phyloP scores from a whole-genome alignment of 2,113 vertebrate species.

The Chloroceryle aenea region DNA sequence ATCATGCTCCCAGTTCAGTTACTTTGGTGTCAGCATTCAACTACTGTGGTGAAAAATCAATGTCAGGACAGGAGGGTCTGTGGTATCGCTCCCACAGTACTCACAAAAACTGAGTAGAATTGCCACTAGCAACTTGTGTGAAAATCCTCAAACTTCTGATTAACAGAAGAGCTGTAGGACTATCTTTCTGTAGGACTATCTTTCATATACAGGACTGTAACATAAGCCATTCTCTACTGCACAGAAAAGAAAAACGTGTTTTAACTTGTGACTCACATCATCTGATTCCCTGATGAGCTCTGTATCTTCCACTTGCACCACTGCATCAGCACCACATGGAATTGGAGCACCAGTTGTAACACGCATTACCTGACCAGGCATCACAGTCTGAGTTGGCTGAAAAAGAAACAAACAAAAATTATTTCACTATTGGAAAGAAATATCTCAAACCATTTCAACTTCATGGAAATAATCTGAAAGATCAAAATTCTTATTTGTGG shows the following conservation, averaged over 20 bases:
- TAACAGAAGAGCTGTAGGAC: neutral
- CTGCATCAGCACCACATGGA: conserved; percentile 96
- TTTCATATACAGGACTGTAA: neutral
- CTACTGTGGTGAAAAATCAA: neutral
- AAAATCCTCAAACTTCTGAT: neutral
- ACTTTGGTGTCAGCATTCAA: neutral
- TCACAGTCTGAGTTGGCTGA: conserved; percentile 98
- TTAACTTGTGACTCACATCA: conserved; percentile 85
- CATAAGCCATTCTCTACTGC: neutral
- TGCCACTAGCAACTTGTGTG: neutral
- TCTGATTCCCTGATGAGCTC: conserved; percentile 98
- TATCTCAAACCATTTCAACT: neutral
- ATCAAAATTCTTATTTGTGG: neutral
- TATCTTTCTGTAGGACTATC: neutral
- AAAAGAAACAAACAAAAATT: neutral
- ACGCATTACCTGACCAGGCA: conserved; percentile 99
- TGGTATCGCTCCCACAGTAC: neutral
- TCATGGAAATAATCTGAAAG: neutral
- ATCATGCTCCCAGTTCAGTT: neutral
- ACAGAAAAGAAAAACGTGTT: neutral
- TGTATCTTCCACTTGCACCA: conserved; percentile 98
- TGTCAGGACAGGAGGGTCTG: neutral
- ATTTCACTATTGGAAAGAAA: neutral
- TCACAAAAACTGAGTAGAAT: neutral
- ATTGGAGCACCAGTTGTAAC: conserved; percentile 99